Evolutionary conservation across 2,797 vertebrate genomes (phyloP).

Genomic region (Harpagifer antarcticus): DNA sequence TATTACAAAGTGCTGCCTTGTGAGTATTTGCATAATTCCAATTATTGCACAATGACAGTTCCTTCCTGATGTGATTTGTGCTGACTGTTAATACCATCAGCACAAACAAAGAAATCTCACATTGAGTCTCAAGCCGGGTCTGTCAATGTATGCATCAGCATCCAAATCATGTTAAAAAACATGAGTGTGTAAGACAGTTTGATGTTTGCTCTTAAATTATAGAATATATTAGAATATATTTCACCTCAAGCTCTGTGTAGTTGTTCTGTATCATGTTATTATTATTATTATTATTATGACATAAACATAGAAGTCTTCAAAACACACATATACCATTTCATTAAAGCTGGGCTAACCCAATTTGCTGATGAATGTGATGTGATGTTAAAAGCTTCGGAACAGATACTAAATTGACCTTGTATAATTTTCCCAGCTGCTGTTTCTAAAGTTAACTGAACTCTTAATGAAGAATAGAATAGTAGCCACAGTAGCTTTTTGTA

Average conservation of each 20-base stretch:
- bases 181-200: constrained; percentile 16
- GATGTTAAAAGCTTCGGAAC: neutral
- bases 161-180: constrained; percentile 28
- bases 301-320: no score
- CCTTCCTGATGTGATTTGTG: constrained; percentile 81
- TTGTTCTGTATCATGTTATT: neutral
- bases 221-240: neutral
- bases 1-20: constrained; percentile 75
- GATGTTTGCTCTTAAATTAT: constrained; percentile 13
- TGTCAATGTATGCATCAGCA: constrained; percentile 61
- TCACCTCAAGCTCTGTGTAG: neutral
- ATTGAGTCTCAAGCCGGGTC: constrained; percentile 53
- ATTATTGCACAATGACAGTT: constrained; percentile 81
- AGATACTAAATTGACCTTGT: neutral
- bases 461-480: no score
- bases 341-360: neutral
- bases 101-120: constrained; percentile 77
- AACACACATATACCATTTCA: neutral
- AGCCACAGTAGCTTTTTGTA: neutral
- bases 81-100: constrained; percentile 83
- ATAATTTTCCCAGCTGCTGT: neutral
- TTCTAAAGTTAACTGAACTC: neutral
- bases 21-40: constrained; percentile 84
- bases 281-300: constrained; percentile 1
- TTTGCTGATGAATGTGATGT: neutral